phyloP scores from a whole-genome alignment of 2,797 vertebrate genomes.

The Phrynocephalus forsythii region DNA sequence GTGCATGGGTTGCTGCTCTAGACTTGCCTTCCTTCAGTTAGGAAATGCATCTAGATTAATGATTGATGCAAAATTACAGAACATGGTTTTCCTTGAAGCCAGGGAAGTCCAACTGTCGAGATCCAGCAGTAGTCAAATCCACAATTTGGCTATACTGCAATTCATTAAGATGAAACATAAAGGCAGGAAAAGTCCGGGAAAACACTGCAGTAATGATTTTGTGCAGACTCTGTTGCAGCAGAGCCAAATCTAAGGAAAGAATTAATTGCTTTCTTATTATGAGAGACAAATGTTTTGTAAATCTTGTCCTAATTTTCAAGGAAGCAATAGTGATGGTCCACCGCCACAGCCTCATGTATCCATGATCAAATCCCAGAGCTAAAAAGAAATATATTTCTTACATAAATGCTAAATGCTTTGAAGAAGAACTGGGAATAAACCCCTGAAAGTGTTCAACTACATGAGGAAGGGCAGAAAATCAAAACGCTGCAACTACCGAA shows the following conservation, averaged over 20 bases:
- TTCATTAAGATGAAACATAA: no score
- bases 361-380: not conserved
- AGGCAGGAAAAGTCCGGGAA: not conserved
- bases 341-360: no score
- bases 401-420: not conserved
- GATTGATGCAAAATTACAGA: constrained; percentile 4
- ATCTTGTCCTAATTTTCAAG: not conserved
- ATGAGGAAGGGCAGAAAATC: constrained; percentile 2
- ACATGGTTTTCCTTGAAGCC: constrained; percentile 13
- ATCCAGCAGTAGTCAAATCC: no score
- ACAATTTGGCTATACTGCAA: no score
- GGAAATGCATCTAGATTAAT: not conserved
- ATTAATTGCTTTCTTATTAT: not conserved
- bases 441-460: no score
- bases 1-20: not conserved
- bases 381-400: constrained; percentile 2
- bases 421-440: no score
- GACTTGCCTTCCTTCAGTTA: not conserved
- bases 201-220: constrained; percentile 2
- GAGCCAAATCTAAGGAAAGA: not conserved
- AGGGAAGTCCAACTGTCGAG: not conserved
- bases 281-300: not conserved
- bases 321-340: not conserved
- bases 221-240: constrained; percentile 34
- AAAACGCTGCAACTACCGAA: not conserved